Evolutionary conservation across 2,888 invertebrate genomes (phyloP).

Genomic region (Sinelater perroti): DNA sequence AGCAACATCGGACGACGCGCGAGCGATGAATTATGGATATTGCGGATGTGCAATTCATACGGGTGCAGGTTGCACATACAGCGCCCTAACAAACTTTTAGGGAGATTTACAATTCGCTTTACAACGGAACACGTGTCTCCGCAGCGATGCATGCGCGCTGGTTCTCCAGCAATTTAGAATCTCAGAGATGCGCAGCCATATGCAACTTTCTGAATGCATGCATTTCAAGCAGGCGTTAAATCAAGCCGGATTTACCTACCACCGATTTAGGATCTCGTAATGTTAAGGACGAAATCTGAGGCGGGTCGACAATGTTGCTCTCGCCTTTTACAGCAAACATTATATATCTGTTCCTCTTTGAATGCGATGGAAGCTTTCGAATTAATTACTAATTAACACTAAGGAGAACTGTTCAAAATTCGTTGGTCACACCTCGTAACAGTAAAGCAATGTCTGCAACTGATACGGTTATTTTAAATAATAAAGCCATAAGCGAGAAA

Average conservation of each 20-base stretch:
- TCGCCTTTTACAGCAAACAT: too few relatives aligned
- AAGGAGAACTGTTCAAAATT: too few relatives aligned
- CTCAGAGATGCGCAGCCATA: background rate
- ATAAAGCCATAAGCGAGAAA: conserved; percentile 13
- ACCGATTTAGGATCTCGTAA: too few relatives aligned
- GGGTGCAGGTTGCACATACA: conserved; percentile 47
- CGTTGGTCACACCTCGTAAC: too few relatives aligned
- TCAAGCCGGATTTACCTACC: too few relatives aligned
- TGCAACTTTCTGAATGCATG: too few relatives aligned
- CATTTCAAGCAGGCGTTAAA: too few relatives aligned
- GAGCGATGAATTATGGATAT: conserved; percentile 46
- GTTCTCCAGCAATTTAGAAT: conserved; percentile 2
- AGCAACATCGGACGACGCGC: conserved; percentile 22
- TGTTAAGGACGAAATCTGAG: too few relatives aligned
- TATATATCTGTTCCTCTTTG: too few relatives aligned
- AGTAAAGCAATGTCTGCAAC: too few relatives aligned
- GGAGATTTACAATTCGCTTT: conserved; percentile 33
- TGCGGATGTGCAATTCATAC: conserved; percentile 51
- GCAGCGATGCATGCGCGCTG: background rate
- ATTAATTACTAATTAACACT: too few relatives aligned
- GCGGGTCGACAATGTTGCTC: background rate
- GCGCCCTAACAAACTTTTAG: conserved; percentile 26
- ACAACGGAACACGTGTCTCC: conserved; percentile 38
- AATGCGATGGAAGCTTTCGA: conserved; percentile 5
- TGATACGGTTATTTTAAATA: too few relatives aligned